These are phyloP conservation scores for Myripristis jacobus DNA, from an alignment of 2,797 vertebrate species.

Conservation along the genomic window DNA sequence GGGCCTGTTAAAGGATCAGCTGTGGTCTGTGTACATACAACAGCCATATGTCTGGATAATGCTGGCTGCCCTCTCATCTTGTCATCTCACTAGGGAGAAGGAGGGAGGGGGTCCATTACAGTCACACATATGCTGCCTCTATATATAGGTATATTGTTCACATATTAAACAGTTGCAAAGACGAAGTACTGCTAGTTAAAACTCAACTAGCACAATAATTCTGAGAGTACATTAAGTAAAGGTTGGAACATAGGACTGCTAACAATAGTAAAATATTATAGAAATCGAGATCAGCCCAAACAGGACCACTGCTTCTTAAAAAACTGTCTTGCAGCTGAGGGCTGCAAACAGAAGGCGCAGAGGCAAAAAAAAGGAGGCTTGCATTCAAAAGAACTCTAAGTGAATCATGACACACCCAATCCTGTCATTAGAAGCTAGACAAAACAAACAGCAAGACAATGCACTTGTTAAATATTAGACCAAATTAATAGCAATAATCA, in stretches of 20 bases:
- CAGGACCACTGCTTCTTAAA: neutral
- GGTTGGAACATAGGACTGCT: too few relatives aligned
- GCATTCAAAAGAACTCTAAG: too few relatives aligned
- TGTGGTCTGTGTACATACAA: conserved; percentile 33
- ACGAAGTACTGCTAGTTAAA: neutral
- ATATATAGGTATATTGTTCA: conserved; percentile 27
- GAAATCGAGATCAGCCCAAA: neutral
- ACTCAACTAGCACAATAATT: neutral
- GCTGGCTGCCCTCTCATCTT: conserved; percentile 31
- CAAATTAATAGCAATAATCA: neutral
- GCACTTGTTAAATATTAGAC: neutral
- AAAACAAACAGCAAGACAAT: neutral
- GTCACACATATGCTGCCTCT: conserved; percentile 49
- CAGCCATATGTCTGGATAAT: conserved; percentile 61
- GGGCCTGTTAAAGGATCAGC: conserved; percentile 39
- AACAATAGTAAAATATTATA: too few relatives aligned
- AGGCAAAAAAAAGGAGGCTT: neutral
- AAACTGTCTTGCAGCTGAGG: neutral
- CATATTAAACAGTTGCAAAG: neutral
- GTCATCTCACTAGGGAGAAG: conserved; percentile 29
- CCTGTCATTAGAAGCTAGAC: too few relatives aligned
- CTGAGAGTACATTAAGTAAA: neutral
- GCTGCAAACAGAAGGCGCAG: neutral
- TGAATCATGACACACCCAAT: too few relatives aligned
- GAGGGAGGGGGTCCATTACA: conserved; percentile 49